These are phyloP conservation scores for Rhagonycha lutea DNA, from an alignment of 2,888 invertebrate species.

Conservation along the genomic window DNA sequence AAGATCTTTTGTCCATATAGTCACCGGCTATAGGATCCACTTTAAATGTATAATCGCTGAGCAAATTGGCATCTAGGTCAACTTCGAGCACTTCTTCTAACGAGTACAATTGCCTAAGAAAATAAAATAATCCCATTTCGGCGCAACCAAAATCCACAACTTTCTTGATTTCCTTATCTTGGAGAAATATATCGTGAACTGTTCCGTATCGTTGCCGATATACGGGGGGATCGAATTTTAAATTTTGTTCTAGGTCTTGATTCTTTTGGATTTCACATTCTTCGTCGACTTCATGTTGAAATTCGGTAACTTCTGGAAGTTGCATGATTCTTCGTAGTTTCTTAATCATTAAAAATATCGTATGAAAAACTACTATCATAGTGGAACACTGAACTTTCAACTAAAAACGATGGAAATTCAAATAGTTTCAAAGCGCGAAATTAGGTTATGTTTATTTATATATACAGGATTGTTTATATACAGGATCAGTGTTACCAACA, in stretches of 20 bases:
- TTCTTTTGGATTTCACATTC: neutral
- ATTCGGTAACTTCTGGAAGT: neutral
- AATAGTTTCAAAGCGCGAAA: no score
- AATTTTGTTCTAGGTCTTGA: slow-evolving; percentile 38
- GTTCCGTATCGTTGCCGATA: slow-evolving; percentile 76
- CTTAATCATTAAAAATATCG: neutral
- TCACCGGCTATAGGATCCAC: slow-evolving; percentile 62
- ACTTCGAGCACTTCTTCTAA: slow-evolving; percentile 72
- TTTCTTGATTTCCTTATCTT: slow-evolving; percentile 59
- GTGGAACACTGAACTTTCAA: neutral
- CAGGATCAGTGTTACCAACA: no score
- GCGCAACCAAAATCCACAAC: slow-evolving; percentile 87
- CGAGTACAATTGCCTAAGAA: slow-evolving; percentile 68
- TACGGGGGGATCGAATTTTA: slow-evolving; percentile 76
- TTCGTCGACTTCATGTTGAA: neutral
- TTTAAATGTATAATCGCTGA: slow-evolving; percentile 53
- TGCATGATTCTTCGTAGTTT: neutral
- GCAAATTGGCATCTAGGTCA: slow-evolving; percentile 67
- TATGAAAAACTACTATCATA: neutral
- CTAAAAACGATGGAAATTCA: neutral
- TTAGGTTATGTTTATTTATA: no score
- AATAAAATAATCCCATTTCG: slow-evolving; percentile 73
- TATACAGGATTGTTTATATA: no score
- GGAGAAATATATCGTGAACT: slow-evolving; percentile 65
- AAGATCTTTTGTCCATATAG: slow-evolving; percentile 59